These are phyloP conservation scores for Dichetophora obliterata DNA, from an alignment of 2,888 invertebrate species.

Conservation along the genomic window DNA sequence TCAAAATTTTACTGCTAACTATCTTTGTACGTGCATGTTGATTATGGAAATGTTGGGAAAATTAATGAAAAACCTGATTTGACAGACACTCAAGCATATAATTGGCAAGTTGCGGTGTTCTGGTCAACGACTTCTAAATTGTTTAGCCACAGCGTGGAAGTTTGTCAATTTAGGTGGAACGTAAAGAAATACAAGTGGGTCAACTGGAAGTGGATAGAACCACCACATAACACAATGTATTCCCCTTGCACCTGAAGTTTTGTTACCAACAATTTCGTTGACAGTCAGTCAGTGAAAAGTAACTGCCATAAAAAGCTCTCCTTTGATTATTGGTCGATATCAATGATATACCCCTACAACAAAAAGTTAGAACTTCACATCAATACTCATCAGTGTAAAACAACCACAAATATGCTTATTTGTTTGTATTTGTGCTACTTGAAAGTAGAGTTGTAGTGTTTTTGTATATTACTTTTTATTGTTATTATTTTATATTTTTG, in stretches of 20 bases:
- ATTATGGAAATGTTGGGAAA: neutral
- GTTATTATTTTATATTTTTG: slow-evolving; percentile 9
- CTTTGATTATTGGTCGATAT: neutral
- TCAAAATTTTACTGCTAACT: neutral
- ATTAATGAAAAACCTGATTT: neutral
- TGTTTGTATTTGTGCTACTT: neutral
- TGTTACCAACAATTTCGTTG: neutral
- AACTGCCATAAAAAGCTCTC: neutral
- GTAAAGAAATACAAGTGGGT: neutral
- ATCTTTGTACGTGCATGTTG: neutral
- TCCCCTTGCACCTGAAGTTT: neutral
- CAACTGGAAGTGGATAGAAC: neutral
- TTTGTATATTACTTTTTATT: slow-evolving; percentile 14
- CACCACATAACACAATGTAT: neutral
- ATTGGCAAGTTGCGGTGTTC: neutral
- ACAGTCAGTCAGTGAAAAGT: neutral
- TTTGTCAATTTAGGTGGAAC: neutral
- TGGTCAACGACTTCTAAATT: slow-evolving; percentile 1
- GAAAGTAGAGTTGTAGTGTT: slow-evolving; percentile 27
- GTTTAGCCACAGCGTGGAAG: too few species aligned
- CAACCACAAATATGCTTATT: slow-evolving; percentile 42
- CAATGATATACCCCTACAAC: slow-evolving; percentile 5
- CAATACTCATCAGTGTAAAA: slow-evolving; percentile 31
- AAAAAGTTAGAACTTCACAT: neutral
- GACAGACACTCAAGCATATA: neutral